A percentile compares a stretch with the other conserved stretches of the same genome.
phyloP scores from a whole-genome alignment of 2,888 invertebrate species.

The Meliscaeva auricollis region DNA sequence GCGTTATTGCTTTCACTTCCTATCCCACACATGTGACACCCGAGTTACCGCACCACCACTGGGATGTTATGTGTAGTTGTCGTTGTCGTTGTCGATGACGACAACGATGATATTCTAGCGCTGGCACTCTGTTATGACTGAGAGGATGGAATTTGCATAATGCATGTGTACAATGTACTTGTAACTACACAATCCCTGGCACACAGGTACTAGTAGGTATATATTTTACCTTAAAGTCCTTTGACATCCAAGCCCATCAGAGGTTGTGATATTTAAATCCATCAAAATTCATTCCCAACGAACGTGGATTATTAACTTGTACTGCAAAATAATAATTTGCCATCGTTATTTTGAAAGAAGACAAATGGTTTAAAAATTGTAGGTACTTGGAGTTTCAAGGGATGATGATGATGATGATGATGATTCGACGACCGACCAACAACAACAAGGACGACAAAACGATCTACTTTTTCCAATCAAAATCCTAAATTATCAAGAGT shows the following conservation, averaged over 20 bases:
- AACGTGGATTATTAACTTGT: constrained; percentile 33
- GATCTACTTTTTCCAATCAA: constrained; percentile 27
- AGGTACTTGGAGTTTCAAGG: background rate
- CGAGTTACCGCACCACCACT: constrained; percentile 20
- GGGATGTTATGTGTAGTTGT: constrained; percentile 1
- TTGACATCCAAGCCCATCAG: constrained; percentile 30
- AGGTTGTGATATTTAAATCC: constrained; percentile 45
- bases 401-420: background rate
- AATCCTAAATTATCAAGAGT: constrained; percentile 21
- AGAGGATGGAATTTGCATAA: constrained; percentile 69
- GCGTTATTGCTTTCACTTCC: constrained; percentile 55
- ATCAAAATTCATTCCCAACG: constrained; percentile 52
- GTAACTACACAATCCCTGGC: constrained; percentile 15
- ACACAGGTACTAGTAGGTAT: background rate
- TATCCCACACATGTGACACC: constrained; percentile 32
- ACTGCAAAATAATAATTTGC: constrained; percentile 35
- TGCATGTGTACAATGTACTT: constrained; percentile 51
- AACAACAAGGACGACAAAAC: too few relatives aligned
- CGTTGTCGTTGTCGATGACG: constrained; percentile 9
- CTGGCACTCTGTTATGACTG: constrained; percentile 23
- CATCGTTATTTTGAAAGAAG: constrained; percentile 7
- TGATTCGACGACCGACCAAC: background rate
- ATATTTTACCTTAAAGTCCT: constrained; percentile 47
- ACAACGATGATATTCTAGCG: constrained; percentile 21
- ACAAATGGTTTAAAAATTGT: constrained; percentile 3